Base-by-base conservation (phyloP, 1,140 invertebrate species). In the Branchinecta lindahli region DNA sequence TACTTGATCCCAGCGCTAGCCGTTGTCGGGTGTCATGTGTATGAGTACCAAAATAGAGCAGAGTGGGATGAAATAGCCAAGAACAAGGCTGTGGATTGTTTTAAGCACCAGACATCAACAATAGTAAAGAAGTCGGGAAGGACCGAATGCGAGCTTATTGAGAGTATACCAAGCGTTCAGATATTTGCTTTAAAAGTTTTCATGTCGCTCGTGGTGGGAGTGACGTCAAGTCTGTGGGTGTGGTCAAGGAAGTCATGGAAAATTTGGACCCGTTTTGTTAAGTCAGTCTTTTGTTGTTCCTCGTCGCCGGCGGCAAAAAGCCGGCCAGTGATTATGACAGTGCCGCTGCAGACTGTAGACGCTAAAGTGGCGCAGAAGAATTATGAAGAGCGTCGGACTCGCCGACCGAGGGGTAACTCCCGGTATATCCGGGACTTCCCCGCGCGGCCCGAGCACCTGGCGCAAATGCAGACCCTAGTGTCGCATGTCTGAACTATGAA, bases 221-320 rank as follows among this genome's bases (percentile, higher is more conserved):
- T 84, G 69, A 82, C 84, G 3, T 82, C 82, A 45, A 83, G 83
- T n/a, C 82, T 85, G 74, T 86, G 85, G 85, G 83, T 86, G 61
- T 83, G 83, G 78, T 83, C 82, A 8, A 78, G 80, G 21, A 86
- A 86, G 74, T 86, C 85, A 12, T 70, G 85, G 7, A 81, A 84
- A 15, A 87, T 88, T 12, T 92, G 90, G 90, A 83, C 84, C 69
- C 78, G 78, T 71, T 78, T 83, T 0, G 77, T 83, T 15, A 61
- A 61, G 52, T 61, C 52, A 61, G 18, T 61, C 4, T 61, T 61
- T 61, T 61, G 52, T 20, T 61, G 52, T 61, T 12, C 18, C 12
- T 61, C 52, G 12, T 61, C 52, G 1, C 52, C 52, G 4, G 1
- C 52, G 12, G 52, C 12, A 61, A 61, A 61, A 61, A 33, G 33